These are phyloP conservation scores for Drosophila funebris DNA, from an alignment of 1,140 invertebrate genomes.

Conservation along the genomic window DNA sequence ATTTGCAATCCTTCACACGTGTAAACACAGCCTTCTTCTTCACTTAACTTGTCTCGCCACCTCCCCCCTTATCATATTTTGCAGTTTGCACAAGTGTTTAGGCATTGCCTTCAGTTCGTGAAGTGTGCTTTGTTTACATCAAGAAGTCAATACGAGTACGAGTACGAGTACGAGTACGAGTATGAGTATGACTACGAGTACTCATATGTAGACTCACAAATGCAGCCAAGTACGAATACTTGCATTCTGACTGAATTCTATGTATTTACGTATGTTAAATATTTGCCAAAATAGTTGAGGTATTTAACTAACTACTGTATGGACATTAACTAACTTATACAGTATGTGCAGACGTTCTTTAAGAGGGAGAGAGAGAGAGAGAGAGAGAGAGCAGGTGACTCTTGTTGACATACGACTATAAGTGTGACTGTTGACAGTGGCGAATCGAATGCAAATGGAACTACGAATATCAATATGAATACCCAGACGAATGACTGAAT, in stretches of 20 bases:
- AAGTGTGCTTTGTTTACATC: conserved; percentile 4
- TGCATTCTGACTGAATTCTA: not conserved
- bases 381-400: conserved; percentile 15
- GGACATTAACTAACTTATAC: conserved; percentile 38
- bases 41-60: not conserved
- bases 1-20: conserved; percentile 9
- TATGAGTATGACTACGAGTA: conserved; percentile 17
- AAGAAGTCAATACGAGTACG: conserved; percentile 10
- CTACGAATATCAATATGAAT: conserved; percentile 4
- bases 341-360: conserved; percentile 21
- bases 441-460: conserved; percentile 40
- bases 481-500: not conserved
- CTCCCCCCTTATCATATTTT: not conserved
- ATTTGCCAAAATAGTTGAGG: conserved; percentile 57
- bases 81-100: conserved; percentile 47
- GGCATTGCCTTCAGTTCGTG: conserved; percentile 30
- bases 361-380: no score
- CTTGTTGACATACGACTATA: conserved; percentile 26
- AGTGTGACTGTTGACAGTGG: not conserved
- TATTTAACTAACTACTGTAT: conserved; percentile 65
- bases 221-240: conserved; percentile 15
- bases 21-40: conserved; percentile 7
- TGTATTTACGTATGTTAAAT: conserved; percentile 60
- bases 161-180: conserved; percentile 12
- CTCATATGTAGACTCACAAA: not conserved